Conservation (phyloP, 2,888 invertebrate genomes). For the Chloromyia formosa region DNA sequence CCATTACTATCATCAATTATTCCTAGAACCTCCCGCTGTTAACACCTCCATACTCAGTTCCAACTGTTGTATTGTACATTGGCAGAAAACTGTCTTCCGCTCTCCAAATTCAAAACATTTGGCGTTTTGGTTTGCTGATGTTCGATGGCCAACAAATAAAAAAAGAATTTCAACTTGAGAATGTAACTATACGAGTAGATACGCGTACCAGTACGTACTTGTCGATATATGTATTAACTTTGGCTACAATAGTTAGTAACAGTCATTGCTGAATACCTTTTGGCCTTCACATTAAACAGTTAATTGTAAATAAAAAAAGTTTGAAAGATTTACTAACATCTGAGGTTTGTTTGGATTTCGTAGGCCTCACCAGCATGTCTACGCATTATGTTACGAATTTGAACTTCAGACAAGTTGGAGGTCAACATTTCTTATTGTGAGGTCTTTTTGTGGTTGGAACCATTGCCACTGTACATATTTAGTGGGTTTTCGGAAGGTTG, state of each 20-base stretch:
- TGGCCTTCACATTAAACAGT: constrained; percentile 24
- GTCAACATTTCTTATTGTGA: constrained; percentile 4
- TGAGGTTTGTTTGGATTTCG: constrained; percentile 1
- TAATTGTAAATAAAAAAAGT: constrained; percentile 12
- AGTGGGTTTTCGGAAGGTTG: too few species aligned
- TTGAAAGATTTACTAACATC: constrained; percentile 7
- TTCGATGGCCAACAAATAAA: not conserved
- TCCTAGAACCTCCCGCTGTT: constrained; percentile 23
- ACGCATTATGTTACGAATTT: constrained; percentile 1
- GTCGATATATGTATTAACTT: too few species aligned
- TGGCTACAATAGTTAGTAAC: not conserved
- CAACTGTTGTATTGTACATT: not conserved
- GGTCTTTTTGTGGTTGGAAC: not conserved
- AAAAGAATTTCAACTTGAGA: constrained; percentile 12
- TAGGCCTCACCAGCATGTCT: not conserved
- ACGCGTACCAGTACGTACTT: not conserved
- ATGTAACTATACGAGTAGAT: not conserved
- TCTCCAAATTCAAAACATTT: not conserved
- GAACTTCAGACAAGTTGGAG: not conserved
- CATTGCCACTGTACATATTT: too few species aligned
- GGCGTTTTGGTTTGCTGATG: not conserved
- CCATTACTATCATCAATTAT: not conserved
- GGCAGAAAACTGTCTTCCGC: constrained; percentile 8
- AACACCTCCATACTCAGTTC: constrained; percentile 9
- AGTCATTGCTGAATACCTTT: constrained; percentile 12